A percentile compares a stretch with the other conserved stretches of the same genome.
phyloP scores from a whole-genome alignment of 2,888 invertebrate genomes.

The Stenotaenia linearis region DNA sequence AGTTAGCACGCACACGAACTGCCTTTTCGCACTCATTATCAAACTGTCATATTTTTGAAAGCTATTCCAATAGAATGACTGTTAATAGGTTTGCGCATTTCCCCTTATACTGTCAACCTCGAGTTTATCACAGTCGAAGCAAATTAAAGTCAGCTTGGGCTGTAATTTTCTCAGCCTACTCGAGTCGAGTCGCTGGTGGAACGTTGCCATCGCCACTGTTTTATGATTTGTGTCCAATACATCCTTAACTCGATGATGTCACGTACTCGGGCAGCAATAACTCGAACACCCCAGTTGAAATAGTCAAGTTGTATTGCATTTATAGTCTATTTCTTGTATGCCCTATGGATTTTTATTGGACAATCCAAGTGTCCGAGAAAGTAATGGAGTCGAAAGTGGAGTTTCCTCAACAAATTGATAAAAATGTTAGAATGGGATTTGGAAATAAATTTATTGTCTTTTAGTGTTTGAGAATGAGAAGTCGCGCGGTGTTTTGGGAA shows the following conservation, averaged over 20 bases:
- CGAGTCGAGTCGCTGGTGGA: background rate
- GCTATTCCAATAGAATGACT: background rate
- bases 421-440: background rate
- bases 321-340: background rate
- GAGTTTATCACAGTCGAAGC: background rate
- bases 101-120: background rate
- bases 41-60: background rate
- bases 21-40: background rate
- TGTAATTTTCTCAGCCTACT: background rate
- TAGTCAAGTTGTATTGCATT: background rate
- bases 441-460: background rate
- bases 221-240: background rate
- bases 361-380: background rate
- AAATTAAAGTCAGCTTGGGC: background rate
- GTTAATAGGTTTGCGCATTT: background rate
- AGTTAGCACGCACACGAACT: background rate
- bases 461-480: background rate
- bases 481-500: background rate
- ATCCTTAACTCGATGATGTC: background rate
- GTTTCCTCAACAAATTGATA: background rate
- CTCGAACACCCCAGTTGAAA: background rate
- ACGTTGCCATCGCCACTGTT: background rate
- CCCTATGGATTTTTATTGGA: background rate
- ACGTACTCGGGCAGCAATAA: background rate
- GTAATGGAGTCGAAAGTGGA: background rate